Evolutionary conservation across 2,888 invertebrate species (phyloP), one percentile per base, ranked within the genome.

Genomic region (Eupithecia vulgata): DNA sequence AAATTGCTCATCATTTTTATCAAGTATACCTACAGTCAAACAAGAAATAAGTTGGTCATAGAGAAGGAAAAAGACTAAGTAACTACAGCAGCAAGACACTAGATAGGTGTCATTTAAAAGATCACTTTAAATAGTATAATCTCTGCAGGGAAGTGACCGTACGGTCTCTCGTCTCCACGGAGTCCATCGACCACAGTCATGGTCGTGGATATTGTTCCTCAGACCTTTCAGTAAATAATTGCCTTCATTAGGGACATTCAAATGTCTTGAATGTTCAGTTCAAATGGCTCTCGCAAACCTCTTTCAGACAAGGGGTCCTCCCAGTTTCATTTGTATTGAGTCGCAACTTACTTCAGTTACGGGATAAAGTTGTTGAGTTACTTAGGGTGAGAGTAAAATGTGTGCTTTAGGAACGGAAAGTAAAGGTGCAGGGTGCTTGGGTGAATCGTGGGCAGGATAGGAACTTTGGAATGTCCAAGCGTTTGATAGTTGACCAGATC

Each of bases 201-300:
- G 57, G 12, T 25, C 21, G 52, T 1, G 21, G 48, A n/a, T 48
- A n/a, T 48, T 7, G 48, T 8, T n/a, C 12, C 52, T 13, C 15
- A 4, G 25, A 25, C 13, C 25, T 57, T 57, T 57, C 25, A 21
- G 12, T 25, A 57, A 57, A 25, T 57, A 25, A 25, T 25, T 57
- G 5, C 57, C 48, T 25, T 57, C 57, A 57, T 57, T 57, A 57
- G 21, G 21, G 21, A 52, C 25, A 21, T 57, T 57, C 25, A 25
- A 57, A 57, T 25, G 57, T 57, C 25, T 57, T 52, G 48, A 25
- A 57, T 57, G 25, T 57, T 57, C 57, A 57, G 25, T 57, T 57
- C 57, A 13, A 25, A 57, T 25, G 57, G 1, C 25, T 25, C 25
- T 57, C 5, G 13, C 21, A 13, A 57, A 13, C 57, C 12, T 25